These are phyloP conservation scores for Omphaloscelis lunosa DNA, from an alignment of 2,888 invertebrate genomes.

Conservation along the genomic window DNA sequence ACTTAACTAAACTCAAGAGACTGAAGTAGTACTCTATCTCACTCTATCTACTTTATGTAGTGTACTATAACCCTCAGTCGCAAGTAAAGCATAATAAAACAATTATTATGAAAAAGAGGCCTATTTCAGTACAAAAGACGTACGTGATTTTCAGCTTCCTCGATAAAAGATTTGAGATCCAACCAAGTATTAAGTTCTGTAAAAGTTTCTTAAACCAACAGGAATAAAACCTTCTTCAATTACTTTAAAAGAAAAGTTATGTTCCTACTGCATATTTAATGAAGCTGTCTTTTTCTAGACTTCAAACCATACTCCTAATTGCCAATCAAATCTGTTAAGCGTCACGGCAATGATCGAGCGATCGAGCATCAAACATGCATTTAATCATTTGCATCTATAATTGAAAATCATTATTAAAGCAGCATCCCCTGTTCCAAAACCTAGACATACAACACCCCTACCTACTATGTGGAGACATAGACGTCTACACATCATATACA, in stretches of 20 bases:
- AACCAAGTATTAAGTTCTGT: constrained; percentile 10
- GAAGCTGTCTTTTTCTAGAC: neutral
- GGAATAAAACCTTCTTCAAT: constrained; percentile 23
- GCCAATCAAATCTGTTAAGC: neutral
- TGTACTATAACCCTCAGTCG: neutral
- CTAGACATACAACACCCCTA: neutral
- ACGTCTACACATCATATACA: constrained; percentile 3
- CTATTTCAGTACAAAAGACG: neutral
- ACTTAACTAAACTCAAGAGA: neutral
- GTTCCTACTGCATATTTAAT: constrained; percentile 18
- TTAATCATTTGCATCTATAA: neutral
- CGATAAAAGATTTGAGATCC: constrained; percentile 8
- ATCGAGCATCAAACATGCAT: neutral
- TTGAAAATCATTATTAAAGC: constrained; percentile 5
- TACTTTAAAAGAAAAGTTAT: constrained; percentile 28
- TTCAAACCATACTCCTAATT: constrained; percentile 4
- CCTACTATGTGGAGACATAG: neutral
- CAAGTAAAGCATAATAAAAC: neutral
- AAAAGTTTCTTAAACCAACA: constrained; percentile 3
- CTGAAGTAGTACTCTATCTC: neutral
- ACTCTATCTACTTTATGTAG: neutral
- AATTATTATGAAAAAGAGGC: neutral
- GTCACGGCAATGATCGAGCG: neutral
- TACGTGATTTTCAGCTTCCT: neutral
- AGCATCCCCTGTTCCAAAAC: neutral